These are phyloP conservation scores for Anoplius nigerrimus DNA, from an alignment of 2,888 invertebrate species.

Conservation along the genomic window DNA sequence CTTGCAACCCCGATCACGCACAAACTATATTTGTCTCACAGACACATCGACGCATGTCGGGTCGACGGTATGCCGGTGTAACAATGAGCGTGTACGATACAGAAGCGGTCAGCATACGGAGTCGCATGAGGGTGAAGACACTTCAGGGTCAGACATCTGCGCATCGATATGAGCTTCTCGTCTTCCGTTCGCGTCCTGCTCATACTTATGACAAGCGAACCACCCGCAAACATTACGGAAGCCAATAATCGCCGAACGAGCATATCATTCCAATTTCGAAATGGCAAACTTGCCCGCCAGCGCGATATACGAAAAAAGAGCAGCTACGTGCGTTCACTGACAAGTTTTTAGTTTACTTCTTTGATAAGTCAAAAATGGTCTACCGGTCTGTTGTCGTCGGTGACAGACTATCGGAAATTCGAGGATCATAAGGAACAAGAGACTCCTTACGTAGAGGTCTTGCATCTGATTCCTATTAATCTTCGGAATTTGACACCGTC, in stretches of 20 bases:
- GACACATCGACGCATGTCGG: conserved; percentile 27
- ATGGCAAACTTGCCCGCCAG: neutral
- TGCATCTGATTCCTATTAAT: too few species aligned
- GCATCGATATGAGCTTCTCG: conserved; percentile 68
- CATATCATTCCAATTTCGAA: too few species aligned
- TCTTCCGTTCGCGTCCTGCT: conserved; percentile 55
- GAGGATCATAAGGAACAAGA: too few species aligned
- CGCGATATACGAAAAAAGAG: too few species aligned
- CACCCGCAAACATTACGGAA: conserved; percentile 14
- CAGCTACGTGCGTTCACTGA: too few species aligned
- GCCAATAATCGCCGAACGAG: too few species aligned
- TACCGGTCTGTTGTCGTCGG: too few species aligned
- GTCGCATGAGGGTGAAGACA: conserved; percentile 60
- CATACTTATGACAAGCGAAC: conserved; percentile 58
- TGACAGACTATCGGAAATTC: too few species aligned
- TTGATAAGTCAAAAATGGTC: too few species aligned
- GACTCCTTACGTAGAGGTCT: too few species aligned
- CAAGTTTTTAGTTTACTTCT: too few species aligned
- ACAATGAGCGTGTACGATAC: conserved; percentile 35
- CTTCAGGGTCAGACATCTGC: conserved; percentile 69
- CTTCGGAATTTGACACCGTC: too few species aligned
- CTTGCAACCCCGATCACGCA: conserved; percentile 70
- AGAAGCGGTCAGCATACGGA: conserved; percentile 32
- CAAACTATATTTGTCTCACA: conserved; percentile 70
- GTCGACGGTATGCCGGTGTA: conserved; percentile 8